Conservation (phyloP, 2,113 vertebrate species). For the Capreolus pygargus region DNA sequence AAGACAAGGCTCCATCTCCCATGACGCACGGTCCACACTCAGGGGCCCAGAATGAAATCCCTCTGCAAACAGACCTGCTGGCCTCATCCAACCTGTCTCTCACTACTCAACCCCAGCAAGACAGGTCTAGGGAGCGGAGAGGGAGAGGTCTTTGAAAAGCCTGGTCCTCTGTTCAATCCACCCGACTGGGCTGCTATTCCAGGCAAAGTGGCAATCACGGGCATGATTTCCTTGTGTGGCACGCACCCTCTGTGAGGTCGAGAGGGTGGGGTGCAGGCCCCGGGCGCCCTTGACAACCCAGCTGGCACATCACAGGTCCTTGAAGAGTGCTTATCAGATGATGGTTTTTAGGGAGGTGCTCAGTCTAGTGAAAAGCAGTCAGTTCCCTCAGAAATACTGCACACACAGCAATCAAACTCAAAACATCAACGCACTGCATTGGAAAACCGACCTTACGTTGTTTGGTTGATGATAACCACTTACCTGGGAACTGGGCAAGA, state of each 20-base stretch:
- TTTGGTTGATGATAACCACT: not conserved
- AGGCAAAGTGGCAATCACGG: accelerated
- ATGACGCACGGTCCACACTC: accelerated
- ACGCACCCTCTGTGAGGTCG: accelerated
- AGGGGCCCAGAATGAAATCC: accelerated
- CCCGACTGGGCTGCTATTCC: accelerated
- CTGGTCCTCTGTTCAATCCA: accelerated
- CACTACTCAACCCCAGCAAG: not conserved
- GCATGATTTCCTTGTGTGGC: accelerated
- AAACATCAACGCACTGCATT: not conserved
- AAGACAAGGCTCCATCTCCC: accelerated
- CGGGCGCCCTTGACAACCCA: accelerated
- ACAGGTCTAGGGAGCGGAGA: accelerated
- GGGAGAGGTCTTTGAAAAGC: too few species aligned
- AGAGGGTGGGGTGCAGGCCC: accelerated
- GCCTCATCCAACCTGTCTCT: not conserved
- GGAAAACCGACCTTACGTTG: accelerated
- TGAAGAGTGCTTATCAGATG: accelerated
- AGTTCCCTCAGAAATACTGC: not conserved
- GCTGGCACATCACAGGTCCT: accelerated
- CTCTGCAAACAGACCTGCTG: accelerated
- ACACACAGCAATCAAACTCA: not conserved
- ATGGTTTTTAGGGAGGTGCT: not conserved
- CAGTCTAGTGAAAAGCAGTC: not conserved
- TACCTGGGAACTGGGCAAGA: accelerated